Evolutionary conservation across 2,888 invertebrate species (phyloP).

Genomic region (Limnephilus rhombicus): DNA sequence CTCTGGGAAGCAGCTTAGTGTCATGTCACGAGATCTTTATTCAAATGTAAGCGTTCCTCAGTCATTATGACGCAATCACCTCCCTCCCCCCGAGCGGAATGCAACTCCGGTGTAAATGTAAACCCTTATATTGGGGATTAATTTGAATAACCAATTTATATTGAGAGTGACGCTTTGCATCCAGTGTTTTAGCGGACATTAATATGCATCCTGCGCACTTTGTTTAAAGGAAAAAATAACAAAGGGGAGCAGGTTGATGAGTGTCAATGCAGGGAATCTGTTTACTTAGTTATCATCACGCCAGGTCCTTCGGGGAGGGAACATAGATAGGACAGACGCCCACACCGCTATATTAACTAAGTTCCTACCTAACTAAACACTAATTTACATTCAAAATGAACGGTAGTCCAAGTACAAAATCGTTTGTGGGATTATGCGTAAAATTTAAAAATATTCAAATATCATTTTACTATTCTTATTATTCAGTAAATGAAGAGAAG

Average conservation of each 20-base stretch:
- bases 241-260: conserved; percentile 43
- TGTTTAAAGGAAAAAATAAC: conserved; percentile 38
- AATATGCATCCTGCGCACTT: conserved; percentile 52
- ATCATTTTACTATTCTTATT: background rate
- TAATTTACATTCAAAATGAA: conserved; percentile 1
- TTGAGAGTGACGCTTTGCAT: conserved; percentile 44
- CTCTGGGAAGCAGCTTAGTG: conserved; percentile 60
- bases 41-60: conserved; percentile 60
- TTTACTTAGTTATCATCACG: conserved; percentile 21
- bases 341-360: background rate
- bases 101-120: conserved; percentile 14
- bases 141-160: conserved; percentile 65
- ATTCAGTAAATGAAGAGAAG: background rate
- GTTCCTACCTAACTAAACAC: background rate
- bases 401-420: background rate
- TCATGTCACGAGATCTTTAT: conserved; percentile 64
- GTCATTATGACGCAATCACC: conserved; percentile 61
- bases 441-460: background rate
- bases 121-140: conserved; percentile 57
- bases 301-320: background rate
- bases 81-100: background rate
- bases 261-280: conserved; percentile 17
- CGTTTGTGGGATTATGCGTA: background rate
- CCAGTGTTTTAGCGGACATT: conserved; percentile 17
- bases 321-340: background rate